phyloP scores from a whole-genome alignment of 2,113 vertebrate species.

The Theropithecus gelada region DNA sequence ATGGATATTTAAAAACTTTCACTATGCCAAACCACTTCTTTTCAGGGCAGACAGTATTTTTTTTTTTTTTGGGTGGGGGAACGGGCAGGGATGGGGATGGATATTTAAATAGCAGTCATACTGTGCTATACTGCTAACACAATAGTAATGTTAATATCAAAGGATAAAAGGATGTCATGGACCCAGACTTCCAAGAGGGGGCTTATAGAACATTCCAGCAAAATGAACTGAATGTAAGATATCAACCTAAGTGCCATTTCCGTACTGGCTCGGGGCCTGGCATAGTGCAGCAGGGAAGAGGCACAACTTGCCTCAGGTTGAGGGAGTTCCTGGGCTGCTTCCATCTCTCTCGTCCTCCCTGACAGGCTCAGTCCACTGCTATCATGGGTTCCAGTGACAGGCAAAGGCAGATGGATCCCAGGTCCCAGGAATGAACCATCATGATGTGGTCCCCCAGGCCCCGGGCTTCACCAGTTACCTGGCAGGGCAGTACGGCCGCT shows the following conservation, averaged over 20 bases:
- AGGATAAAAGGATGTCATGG: neutral
- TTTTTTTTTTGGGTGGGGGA: neutral
- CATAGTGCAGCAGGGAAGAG: neutral
- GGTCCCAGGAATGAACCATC: neutral
- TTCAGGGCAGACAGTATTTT: constrained; percentile 75
- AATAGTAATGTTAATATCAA: constrained; percentile 66
- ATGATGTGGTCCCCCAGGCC: neutral
- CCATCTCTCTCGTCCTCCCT: no score
- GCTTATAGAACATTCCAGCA: constrained; percentile 66
- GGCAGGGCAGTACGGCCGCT: neutral
- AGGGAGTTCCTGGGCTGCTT: neutral
- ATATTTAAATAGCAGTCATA: constrained; percentile 78
- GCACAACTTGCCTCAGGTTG: neutral
- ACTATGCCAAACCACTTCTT: constrained; percentile 82
- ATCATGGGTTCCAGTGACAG: neutral
- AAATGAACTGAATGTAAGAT: constrained; percentile 62
- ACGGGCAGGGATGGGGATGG: neutral
- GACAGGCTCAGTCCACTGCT: neutral
- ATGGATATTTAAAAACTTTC: constrained; percentile 82
- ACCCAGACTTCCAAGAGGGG: constrained; percentile 63
- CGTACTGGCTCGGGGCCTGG: neutral
- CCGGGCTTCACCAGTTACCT: neutral
- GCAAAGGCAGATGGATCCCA: neutral
- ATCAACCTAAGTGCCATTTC: neutral
- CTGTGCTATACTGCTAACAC: constrained; percentile 67